A percentile compares a stretch with the other conserved stretches of the same genome.
Evolutionary conservation across 2,113 vertebrate species (phyloP).

Genomic region (Aplodontia rufa): DNA sequence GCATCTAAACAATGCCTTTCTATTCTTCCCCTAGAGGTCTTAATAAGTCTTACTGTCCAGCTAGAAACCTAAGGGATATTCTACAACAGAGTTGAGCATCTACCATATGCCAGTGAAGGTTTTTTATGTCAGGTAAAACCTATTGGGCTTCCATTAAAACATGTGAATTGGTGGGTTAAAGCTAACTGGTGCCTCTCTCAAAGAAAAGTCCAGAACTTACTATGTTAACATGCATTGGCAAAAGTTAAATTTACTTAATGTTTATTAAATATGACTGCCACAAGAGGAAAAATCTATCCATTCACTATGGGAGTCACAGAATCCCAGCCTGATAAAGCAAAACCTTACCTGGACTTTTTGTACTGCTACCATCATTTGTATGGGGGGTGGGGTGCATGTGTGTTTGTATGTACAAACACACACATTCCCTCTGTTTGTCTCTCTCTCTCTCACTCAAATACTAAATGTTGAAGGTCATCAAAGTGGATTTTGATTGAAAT

Average conservation of each 20-base stretch:
- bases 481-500: slow-evolving; percentile 10
- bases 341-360: background rate
- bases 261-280: background rate
- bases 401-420: too few species aligned
- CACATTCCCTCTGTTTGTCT: too few species aligned
- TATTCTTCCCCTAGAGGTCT: background rate
- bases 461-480: background rate
- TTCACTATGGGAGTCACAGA: background rate
- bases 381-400: too few species aligned
- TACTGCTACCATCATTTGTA: background rate
- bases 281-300: background rate
- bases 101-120: background rate
- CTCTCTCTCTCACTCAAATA: too few species aligned
- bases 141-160: background rate
- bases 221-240: background rate
- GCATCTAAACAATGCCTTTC: background rate
- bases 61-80: background rate
- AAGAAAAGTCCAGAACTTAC: background rate
- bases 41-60: background rate
- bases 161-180: background rate
- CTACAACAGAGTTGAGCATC: background rate
- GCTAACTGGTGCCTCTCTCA: background rate
- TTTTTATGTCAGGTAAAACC: background rate
- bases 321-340: background rate
- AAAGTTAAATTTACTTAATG: too few species aligned